Evolutionary conservation across 2,113 vertebrate genomes (phyloP), one percentile per base, ranked within the genome.

Genomic region (Barbus barbus): DNA sequence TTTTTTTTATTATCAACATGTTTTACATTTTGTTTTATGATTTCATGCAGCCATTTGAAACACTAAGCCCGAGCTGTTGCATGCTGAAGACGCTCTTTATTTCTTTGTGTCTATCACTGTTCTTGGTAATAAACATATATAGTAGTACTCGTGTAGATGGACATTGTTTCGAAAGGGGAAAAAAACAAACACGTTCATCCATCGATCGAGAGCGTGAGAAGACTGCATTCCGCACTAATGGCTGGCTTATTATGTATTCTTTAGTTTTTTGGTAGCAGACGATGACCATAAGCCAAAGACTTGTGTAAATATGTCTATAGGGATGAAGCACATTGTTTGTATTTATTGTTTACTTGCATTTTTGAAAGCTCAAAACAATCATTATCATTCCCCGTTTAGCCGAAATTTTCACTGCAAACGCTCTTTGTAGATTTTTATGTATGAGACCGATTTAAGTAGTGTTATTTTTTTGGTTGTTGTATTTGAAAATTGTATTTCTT

Each of bases 221-320:
- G 92, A 96, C 95, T 95, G 95, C 95, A 93, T 93, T 93, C 95
- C 96, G 95, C 95, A 96, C 96, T 96, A 94, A 97, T 94, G 94
- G 95, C 94, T 96, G 94, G 94, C 95, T 96, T 94, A 90, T 92
- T 83, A 94, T 93, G 89, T 91, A 91, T 93, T 93, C 94, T 94
- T 94, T 67, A 69, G 86, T 94, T 95, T 92, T 96, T 95, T 96
- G 95, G 91, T 97, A 95, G 95, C 94, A 92, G 94, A 96, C 91
- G 95, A 95, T 92, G 93, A 95, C 95, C 96, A 97, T 97, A 99
- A 98, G 97, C 98, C 98, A 99, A 99, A 99, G 98, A 99, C 94
- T 97, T 94, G 92, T 99, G 97, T 99, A 99, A 97, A 99, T 98
- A 99, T 98, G 97, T 98, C 95, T 96, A 98, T 98, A 99, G 90